These are phyloP conservation scores for Phaonia tiefii DNA, from an alignment of 2,888 invertebrate genomes.

Conservation along the genomic window DNA sequence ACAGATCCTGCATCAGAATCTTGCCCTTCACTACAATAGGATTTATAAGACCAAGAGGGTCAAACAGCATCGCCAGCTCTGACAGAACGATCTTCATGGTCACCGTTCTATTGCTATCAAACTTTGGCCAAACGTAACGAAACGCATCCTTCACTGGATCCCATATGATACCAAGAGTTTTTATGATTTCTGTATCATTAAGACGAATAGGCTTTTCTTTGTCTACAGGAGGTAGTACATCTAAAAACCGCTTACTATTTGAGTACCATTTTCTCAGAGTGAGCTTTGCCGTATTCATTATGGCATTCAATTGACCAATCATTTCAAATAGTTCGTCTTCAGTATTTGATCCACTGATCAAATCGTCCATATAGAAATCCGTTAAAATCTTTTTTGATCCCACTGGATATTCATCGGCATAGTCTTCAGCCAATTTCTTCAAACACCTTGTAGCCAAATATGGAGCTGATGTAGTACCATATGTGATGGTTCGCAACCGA, in stretches of 20 bases:
- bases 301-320: conserved; percentile 41
- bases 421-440: conserved; percentile 56
- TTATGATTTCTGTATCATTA: conserved; percentile 53
- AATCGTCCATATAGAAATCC: too few species aligned
- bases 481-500: conserved; percentile 45
- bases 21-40: conserved; percentile 51
- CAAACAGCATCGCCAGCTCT: conserved; percentile 51
- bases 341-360: too few species aligned
- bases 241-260: conserved; percentile 48
- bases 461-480: conserved; percentile 64
- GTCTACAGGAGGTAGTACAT: conserved; percentile 21
- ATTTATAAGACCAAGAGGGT: too few species aligned
- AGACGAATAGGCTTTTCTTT: conserved; percentile 39
- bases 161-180: conserved; percentile 56
- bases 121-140: conserved; percentile 33
- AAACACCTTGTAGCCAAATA: conserved; percentile 66
- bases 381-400: too few species aligned
- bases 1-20: conserved; percentile 57
- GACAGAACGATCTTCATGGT: conserved; percentile 46
- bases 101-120: conserved; percentile 19
- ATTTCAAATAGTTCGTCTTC: conserved; percentile 52
- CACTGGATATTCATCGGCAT: too few species aligned
- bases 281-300: conserved; percentile 50
- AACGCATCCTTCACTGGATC: conserved; percentile 46
- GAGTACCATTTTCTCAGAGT: conserved; percentile 63